Evolutionary conservation across 2,888 invertebrate genomes (phyloP).

Genomic region (Cheiracanthium punctorium): DNA sequence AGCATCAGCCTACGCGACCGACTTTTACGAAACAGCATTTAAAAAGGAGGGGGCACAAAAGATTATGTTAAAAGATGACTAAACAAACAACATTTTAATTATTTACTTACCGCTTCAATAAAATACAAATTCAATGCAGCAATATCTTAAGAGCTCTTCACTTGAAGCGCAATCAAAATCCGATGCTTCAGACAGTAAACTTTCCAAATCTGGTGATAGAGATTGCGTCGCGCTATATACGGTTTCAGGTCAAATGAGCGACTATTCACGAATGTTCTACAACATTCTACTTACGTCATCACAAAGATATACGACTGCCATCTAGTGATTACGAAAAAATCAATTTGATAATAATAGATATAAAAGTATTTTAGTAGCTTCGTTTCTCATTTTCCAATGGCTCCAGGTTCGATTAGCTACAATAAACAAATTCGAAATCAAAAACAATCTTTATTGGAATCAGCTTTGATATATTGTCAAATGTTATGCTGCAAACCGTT

Average conservation of each 20-base stretch:
- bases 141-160: background rate
- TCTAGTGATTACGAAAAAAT: constrained; percentile 18
- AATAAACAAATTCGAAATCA: too few relatives aligned
- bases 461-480: too few relatives aligned
- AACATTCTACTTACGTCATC: constrained; percentile 28
- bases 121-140: background rate
- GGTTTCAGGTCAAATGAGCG: constrained; percentile 43
- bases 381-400: too few relatives aligned
- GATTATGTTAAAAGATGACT: background rate
- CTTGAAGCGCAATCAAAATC: background rate
- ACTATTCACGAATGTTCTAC: constrained; percentile 56
- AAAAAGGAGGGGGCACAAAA: background rate
- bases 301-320: constrained; percentile 17
- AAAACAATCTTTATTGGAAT: too few relatives aligned
- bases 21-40: too few relatives aligned
- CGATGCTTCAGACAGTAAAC: background rate
- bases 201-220: constrained; percentile 22
- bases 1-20: too few relatives aligned
- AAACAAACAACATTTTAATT: background rate
- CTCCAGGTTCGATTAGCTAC: too few relatives aligned
- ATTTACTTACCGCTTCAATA: background rate
- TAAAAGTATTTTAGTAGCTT: too few relatives aligned
- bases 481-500: too few relatives aligned
- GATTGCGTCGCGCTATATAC: constrained; percentile 27
- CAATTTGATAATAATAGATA: too few relatives aligned